Conservation (phyloP, 1,140 invertebrate genomes). For the Helicoverpa armigera region DNA sequence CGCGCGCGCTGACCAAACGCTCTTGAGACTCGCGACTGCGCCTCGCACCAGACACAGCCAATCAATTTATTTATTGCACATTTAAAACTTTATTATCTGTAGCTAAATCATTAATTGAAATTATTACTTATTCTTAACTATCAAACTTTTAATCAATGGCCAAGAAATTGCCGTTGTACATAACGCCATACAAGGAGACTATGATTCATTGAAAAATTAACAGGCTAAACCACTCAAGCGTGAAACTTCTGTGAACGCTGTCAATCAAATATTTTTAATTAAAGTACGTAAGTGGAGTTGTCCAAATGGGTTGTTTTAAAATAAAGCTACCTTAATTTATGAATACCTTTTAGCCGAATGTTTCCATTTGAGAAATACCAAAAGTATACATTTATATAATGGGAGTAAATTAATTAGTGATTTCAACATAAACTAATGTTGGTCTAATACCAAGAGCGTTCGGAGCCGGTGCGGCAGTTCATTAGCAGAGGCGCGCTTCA, state of each 20-base stretch:
- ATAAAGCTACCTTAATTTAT: constrained; percentile 1
- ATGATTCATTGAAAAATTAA: not conserved
- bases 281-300: not conserved
- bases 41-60: constrained; percentile 57
- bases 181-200: not conserved
- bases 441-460: constrained; percentile 59
- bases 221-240: not conserved
- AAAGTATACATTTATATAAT: constrained; percentile 9
- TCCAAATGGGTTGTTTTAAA: not conserved
- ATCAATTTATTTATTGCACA: constrained; percentile 55
- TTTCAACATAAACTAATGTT: constrained; percentile 54
- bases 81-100: constrained; percentile 17
- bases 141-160: not conserved
- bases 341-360: not conserved
- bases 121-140: not conserved
- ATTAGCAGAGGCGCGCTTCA: constrained; percentile 65
- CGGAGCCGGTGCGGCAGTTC: constrained; percentile 58
- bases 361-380: not conserved
- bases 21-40: constrained; percentile 69
- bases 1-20: constrained; percentile 64
- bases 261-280: not conserved
- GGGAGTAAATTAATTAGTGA: constrained; percentile 48
- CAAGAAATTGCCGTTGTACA: not conserved
- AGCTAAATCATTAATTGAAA: constrained; percentile 1
- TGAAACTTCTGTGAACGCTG: not conserved